Conservation (phyloP, 2,113 vertebrate species). For the Pedetes capensis region DNA sequence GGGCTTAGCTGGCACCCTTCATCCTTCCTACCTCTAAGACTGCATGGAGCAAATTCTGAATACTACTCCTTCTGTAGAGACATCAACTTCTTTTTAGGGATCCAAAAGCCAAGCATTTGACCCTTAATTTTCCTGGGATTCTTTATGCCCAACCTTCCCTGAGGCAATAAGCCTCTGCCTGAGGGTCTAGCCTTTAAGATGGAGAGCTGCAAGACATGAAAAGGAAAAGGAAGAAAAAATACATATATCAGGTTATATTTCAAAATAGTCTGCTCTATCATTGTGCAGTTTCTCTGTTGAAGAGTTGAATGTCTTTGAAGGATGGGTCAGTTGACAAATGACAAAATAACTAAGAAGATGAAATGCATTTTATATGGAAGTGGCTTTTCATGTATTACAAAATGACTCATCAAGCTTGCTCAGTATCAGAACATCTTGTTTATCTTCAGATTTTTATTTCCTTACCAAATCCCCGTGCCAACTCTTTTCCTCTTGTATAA, state of each 20-base stretch:
- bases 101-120: background rate
- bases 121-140: background rate
- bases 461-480: background rate
- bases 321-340: background rate
- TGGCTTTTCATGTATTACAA: background rate
- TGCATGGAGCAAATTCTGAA: background rate
- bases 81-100: background rate
- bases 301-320: background rate
- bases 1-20: background rate
- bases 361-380: background rate
- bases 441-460: constrained; percentile 32
- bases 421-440: constrained; percentile 28
- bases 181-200: background rate
- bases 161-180: background rate
- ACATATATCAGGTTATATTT: background rate
- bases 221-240: background rate
- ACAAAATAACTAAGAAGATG: background rate
- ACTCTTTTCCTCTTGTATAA: background rate
- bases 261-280: background rate
- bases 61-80: fast-evolving
- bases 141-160: background rate
- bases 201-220: background rate
- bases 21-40: background rate
- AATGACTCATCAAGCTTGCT: constrained; percentile 17
- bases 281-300: background rate